A percentile compares a stretch with the other conserved stretches of the same genome.
phyloP scores from a whole-genome alignment of 2,113 vertebrate genomes.

The Alethe castanea region DNA sequence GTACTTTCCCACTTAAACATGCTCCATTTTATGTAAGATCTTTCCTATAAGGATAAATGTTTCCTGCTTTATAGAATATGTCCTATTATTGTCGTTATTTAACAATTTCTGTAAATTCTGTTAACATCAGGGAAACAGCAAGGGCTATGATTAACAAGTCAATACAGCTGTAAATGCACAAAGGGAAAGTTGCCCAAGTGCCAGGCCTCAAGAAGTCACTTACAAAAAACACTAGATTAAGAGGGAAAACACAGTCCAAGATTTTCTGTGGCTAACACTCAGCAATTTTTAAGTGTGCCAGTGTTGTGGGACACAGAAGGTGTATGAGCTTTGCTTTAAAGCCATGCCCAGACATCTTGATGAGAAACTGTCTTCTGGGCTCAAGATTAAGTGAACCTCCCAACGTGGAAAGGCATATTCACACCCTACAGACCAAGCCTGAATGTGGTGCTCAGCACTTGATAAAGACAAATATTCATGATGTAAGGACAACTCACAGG shows the following conservation, averaged over 20 bases:
- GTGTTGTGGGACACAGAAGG: background rate
- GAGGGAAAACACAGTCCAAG: background rate
- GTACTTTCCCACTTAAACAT: background rate
- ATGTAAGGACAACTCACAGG: background rate
- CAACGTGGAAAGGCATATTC: background rate
- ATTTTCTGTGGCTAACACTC: background rate
- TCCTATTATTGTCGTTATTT: background rate
- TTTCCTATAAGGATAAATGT: background rate
- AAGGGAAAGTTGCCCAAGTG: background rate
- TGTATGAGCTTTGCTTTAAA: background rate
- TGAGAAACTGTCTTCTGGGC: background rate
- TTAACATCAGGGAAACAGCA: background rate
- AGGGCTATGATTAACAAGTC: background rate
- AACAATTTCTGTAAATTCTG: background rate
- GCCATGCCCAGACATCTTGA: background rate
- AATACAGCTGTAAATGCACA: background rate
- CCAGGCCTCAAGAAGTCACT: background rate
- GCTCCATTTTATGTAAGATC: background rate
- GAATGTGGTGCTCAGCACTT: background rate
- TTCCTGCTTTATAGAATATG: background rate
- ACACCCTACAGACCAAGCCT: background rate
- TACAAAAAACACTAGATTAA: background rate
- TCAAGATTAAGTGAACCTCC: background rate
- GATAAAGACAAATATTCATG: background rate
- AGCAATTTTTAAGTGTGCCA: background rate